Percentiles rank a stretch among this genome's conserved stretches.
Evolutionary conservation across 2,888 invertebrate species (phyloP).

Genomic region (Anthophora plumipes): DNA sequence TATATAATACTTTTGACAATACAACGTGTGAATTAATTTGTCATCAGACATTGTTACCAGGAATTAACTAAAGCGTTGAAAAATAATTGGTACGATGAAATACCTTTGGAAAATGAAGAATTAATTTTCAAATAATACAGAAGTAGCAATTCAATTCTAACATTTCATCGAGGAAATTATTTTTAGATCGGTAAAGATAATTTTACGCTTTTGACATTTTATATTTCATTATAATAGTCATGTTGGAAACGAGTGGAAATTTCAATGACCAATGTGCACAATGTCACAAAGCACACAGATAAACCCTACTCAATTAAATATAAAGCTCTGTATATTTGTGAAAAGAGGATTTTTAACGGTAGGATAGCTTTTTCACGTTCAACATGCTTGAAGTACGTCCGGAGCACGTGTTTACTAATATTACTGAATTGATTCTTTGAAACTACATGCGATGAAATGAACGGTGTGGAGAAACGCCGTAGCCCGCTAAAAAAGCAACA

Average conservation of each 20-base stretch:
- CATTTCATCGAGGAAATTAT: too few species aligned
- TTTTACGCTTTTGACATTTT: too few species aligned
- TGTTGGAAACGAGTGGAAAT: neutral
- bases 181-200: too few species aligned
- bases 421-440: slow-evolving; percentile 12
- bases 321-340: neutral
- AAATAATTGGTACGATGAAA: too few species aligned
- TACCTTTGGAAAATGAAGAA: too few species aligned
- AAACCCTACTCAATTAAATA: neutral
- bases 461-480: too few species aligned
- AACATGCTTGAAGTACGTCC: neutral
- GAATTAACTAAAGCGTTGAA: neutral
- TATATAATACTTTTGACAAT: too few species aligned
- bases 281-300: neutral
- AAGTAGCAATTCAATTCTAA: too few species aligned
- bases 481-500: neutral
- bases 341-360: neutral
- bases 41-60: neutral
- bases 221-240: too few species aligned
- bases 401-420: neutral
- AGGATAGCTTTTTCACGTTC: neutral
- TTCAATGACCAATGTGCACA: neutral
- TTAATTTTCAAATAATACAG: too few species aligned
- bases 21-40: neutral
- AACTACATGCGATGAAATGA: neutral